Evolutionary conservation across 2,797 vertebrate species (phyloP), one percentile per base, ranked within the genome.

Genomic region (Eulemur rubriventer): DNA sequence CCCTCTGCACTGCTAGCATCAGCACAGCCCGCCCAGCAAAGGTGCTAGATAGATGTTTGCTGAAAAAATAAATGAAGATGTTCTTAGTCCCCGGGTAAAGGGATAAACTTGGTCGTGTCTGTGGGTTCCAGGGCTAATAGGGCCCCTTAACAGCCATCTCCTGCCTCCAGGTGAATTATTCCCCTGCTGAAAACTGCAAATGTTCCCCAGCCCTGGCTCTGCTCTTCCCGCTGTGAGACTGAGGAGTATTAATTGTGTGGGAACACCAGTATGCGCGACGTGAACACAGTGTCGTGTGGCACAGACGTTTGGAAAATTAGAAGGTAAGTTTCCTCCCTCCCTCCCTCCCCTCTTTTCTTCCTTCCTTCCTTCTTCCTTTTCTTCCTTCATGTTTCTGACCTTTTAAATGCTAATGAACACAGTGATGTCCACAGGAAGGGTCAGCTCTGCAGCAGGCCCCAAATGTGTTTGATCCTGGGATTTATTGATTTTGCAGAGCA

Each of bases 401-500:
- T 80, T 92, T 73, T 13, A 78, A 86, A 78, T 48, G 87, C 52
- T 48, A 79, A 89, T 17, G 65, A 78, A 65, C 11, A 9, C 1
- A n/a, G 69, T 4, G 5, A 52, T 55, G 75, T 92, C 80, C 57
- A 20, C 59, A 75, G 79, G 50, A 87, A 69, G 80, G 33, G 61
- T 59, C 76, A 79, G 4, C 18, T 75, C 76, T 65, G 75, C 17
- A 70, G 67, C 65, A 76, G 87, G 52, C 52, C 41, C 65, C 73
- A 16, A 18, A 73, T 50, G 70, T 30, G n/a, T 92, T 80, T 94
- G 91, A 92, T 81, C 91, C 67, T 52, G 84, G 81, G 91, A 92
- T 80, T 80, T 93, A 87, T 78, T 81, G 93, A 93, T 82, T 89
- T 93, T 79, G 65, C 26, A 22, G 65, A 89, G 67, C 41, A 92